phyloP scores from a whole-genome alignment of 2,888 invertebrate genomes.

The Hirtodrosophila histrioides region DNA sequence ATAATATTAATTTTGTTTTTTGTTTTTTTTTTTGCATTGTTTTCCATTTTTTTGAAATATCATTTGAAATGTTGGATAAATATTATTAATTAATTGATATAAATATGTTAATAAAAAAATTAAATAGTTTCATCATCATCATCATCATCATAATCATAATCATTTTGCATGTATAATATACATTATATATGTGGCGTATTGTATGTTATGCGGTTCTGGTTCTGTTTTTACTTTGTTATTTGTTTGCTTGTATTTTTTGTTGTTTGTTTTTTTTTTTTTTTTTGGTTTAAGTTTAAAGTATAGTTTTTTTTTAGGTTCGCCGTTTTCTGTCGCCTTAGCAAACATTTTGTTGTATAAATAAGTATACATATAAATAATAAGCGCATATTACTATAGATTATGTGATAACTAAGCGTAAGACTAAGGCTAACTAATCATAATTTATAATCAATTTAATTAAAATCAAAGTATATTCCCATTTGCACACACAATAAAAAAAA shows the following conservation, averaged over 20 bases:
- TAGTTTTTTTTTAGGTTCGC: slow-evolving; percentile 19
- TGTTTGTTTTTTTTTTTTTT: slow-evolving; percentile 4
- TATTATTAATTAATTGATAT: slow-evolving; percentile 77
- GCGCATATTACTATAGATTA: slow-evolving; percentile 58
- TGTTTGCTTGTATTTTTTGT: background rate
- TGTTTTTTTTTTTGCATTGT: slow-evolving; percentile 30
- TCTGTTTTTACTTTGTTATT: slow-evolving; percentile 8
- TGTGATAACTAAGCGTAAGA: slow-evolving; percentile 63
- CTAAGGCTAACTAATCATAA: slow-evolving; percentile 58
- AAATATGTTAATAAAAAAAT: slow-evolving; percentile 79
- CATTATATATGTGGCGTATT: slow-evolving; percentile 38
- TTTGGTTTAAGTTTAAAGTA: slow-evolving; percentile 25
- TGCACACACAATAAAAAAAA: slow-evolving; percentile 57
- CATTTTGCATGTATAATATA: slow-evolving; percentile 43
- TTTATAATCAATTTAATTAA: slow-evolving; percentile 58
- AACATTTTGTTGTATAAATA: slow-evolving; percentile 33
- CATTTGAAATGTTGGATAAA: slow-evolving; percentile 79
- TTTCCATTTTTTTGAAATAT: slow-evolving; percentile 68
- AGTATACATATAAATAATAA: slow-evolving; percentile 49
- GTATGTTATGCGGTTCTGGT: slow-evolving; percentile 36
- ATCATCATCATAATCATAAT: slow-evolving; percentile 35
- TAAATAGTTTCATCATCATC: slow-evolving; percentile 60
- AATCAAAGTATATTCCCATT: slow-evolving; percentile 59
- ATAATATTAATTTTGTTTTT: slow-evolving; percentile 79
- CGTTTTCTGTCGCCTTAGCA: slow-evolving; percentile 14